Evolutionary conservation across 2,113 vertebrate genomes (phyloP).

Genomic region (Gasterosteus aculeatus): DNA sequence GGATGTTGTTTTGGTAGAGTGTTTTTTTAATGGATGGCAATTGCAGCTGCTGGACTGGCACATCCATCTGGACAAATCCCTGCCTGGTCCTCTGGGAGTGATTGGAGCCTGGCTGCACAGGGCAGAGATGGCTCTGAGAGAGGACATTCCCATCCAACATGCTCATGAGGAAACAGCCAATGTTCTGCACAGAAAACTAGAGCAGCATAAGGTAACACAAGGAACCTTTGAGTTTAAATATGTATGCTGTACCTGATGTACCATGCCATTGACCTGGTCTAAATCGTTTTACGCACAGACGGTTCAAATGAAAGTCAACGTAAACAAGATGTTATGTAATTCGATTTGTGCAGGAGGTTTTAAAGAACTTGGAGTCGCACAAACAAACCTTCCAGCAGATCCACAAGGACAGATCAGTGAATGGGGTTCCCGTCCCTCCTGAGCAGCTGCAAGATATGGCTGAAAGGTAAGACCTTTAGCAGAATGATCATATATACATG

Average conservation of each 20-base stretch:
- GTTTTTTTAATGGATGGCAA: conserved; percentile 47
- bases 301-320: neutral
- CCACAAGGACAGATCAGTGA: conserved; percentile 90
- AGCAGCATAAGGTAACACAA: conserved; percentile 89
- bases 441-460: conserved; percentile 98
- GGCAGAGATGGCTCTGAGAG: conserved; percentile 90
- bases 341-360: conserved; percentile 86
- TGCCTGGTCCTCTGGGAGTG: conserved; percentile 92
- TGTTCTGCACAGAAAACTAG: conserved; percentile 89
- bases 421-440: conserved; percentile 91
- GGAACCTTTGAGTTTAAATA: no score
- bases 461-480: conserved; percentile 84
- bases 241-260: neutral
- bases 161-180: conserved; percentile 95
- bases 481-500: neutral
- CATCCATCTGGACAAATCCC: conserved; percentile 92
- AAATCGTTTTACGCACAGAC: neutral
- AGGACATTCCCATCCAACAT: conserved; percentile 91
- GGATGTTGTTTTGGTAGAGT: conserved; percentile 29
- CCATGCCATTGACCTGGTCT: neutral
- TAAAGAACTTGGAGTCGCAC: conserved; percentile 91
- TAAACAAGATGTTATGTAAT: conserved; percentile 12
- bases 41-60: conserved; percentile 95
- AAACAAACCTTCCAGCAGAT: conserved; percentile 95
- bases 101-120: conserved; percentile 94